Conservation (phyloP, 2,888 invertebrate genomes). For the Dicyrtoma fusca region DNA sequence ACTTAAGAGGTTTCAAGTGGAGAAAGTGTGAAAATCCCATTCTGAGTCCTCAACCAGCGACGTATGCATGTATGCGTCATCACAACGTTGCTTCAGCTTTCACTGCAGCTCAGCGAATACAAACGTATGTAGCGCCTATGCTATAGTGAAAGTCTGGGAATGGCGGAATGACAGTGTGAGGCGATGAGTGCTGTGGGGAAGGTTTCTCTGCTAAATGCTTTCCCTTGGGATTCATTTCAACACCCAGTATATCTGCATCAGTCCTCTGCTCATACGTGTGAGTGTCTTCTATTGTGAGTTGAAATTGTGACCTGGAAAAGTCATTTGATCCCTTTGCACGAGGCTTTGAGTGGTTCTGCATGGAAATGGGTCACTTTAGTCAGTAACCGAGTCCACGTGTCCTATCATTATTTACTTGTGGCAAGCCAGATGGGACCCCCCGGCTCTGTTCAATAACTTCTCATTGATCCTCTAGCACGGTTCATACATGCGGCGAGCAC, state of each 20-base stretch:
- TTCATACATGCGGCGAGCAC: background rate
- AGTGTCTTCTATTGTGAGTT: background rate
- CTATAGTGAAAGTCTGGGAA: background rate
- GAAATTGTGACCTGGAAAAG: slow-evolving; percentile 10
- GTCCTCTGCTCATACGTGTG: background rate
- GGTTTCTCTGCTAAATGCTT: slow-evolving; percentile 20
- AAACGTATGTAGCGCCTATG: background rate
- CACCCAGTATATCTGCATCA: slow-evolving; percentile 8
- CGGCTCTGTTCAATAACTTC: slow-evolving; percentile 12
- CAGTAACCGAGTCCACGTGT: background rate
- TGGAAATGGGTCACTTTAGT: slow-evolving; percentile 52
- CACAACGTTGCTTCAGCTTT: too few relatives aligned
- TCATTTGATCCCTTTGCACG: slow-evolving; percentile 18
- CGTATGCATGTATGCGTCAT: too few relatives aligned
- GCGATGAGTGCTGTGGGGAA: background rate
- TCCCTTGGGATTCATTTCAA: slow-evolving; percentile 25
- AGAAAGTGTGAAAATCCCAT: background rate
- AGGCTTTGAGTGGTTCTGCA: slow-evolving; percentile 33
- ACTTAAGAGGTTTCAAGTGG: slow-evolving; percentile 2
- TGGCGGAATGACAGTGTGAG: background rate
- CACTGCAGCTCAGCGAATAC: background rate
- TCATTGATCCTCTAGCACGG: slow-evolving; percentile 9
- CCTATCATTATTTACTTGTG: slow-evolving; percentile 19
- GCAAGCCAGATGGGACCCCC: slow-evolving; percentile 13
- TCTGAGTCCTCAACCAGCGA: too few relatives aligned